These are phyloP conservation scores for Grus americana DNA, from an alignment of 2,113 vertebrate genomes.

Conservation along the genomic window DNA sequence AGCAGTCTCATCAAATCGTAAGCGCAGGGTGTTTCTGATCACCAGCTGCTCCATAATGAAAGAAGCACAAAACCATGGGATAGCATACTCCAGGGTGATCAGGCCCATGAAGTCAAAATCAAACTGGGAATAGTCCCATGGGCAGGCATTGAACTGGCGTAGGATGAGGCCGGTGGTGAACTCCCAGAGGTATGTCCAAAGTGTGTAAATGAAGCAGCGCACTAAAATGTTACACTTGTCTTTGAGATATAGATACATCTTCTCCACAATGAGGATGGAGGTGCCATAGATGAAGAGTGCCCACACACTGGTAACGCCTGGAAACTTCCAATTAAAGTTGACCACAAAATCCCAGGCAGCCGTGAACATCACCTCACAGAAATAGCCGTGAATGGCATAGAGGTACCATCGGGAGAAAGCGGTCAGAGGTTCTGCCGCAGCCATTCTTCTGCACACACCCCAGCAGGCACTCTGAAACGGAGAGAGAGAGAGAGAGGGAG, in stretches of 20 bases:
- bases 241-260: conserved; percentile 91
- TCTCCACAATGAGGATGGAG: conserved; percentile 96
- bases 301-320: conserved; percentile 97
- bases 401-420: conserved; percentile 96
- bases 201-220: conserved; percentile 94
- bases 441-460: conserved; percentile 54
- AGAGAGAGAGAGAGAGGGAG: neutral
- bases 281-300: conserved; percentile 98
- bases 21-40: conserved; percentile 92
- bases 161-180: conserved; percentile 93
- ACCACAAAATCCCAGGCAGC: conserved; percentile 97
- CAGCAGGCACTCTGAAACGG: conserved; percentile 52
- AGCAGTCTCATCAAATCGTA: conserved; percentile 86
- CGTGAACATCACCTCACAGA: conserved; percentile 99
- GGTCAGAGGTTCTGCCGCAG: conserved; percentile 87
- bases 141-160: conserved; percentile 94
- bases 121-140: conserved; percentile 97
- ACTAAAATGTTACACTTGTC: conserved; percentile 84
- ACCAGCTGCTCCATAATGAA: conserved; percentile 94
- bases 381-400: conserved; percentile 97
- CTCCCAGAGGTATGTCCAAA: conserved; percentile 98
- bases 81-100: conserved; percentile 94
- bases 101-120: conserved; percentile 98
- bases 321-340: conserved; percentile 97
- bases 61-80: conserved; percentile 97